Evolutionary conservation across 2,888 invertebrate species (phyloP).

Genomic region (Agrochola litura): DNA sequence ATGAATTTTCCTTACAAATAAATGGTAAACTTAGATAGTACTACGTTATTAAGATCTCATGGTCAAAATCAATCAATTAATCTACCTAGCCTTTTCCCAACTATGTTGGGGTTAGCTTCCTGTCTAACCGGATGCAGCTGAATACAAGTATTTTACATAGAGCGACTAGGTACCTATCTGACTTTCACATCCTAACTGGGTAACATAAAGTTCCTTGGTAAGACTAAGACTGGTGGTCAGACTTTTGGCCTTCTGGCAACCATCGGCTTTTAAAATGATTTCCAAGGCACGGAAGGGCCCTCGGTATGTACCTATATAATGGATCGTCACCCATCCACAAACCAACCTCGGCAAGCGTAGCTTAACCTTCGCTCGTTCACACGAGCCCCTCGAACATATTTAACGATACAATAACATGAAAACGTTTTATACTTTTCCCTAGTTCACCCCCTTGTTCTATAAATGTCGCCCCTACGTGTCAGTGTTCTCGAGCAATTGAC

Average conservation of each 20-base stretch:
- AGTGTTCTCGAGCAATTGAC: constrained; percentile 56
- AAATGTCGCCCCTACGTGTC: constrained; percentile 67
- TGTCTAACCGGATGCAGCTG: not conserved
- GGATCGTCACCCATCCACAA: not conserved
- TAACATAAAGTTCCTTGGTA: not conserved
- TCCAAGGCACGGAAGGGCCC: not conserved
- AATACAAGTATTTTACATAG: not conserved
- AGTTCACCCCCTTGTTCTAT: constrained; percentile 70
- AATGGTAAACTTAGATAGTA: not conserved
- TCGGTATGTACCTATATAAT: not conserved
- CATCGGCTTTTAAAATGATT: too few species aligned
- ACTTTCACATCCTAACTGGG: not conserved
- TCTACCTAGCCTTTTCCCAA: not conserved
- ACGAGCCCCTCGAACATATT: not conserved
- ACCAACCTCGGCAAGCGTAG: not conserved
- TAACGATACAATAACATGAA: constrained; percentile 20
- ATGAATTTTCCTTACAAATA: not conserved
- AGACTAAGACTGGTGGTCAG: not conserved
- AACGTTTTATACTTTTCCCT: constrained; percentile 34
- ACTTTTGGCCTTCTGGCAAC: not conserved
- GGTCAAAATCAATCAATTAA: too few species aligned
- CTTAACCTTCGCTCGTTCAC: not conserved
- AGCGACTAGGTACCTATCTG: not conserved
- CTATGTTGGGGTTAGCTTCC: not conserved
- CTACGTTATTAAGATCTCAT: too few species aligned